Evolutionary conservation across 2,888 invertebrate genomes (phyloP), one percentile per base, ranked within the genome.

Genomic region (Spatulosminthurus flaviceps): DNA sequence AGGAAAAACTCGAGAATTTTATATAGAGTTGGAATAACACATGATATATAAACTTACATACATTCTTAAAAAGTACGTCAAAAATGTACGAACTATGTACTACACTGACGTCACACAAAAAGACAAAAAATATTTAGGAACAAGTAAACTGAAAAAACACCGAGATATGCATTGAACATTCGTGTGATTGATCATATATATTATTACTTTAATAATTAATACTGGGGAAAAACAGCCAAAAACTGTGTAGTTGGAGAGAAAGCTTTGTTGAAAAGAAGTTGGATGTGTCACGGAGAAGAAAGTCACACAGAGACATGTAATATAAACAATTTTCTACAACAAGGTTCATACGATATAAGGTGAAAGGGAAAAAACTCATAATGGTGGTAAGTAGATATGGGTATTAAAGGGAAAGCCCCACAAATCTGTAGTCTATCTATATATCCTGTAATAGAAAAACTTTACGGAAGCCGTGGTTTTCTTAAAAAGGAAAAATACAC

Each of bases 171-270:
- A n/a, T n/a, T n/a, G n/a, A n/a, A n/a, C n/a, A n/a, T n/a, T n/a
- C 4, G n/a, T 64, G n/a, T 64, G 9, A 64, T 19, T 64, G 22
- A 64, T 16, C 21, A 22, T 64, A 64, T 64, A 4, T n/a, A n/a
- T n/a, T n/a, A n/a, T n/a, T n/a, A n/a, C n/a, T n/a, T n/a, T n/a
- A n/a, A 64, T 24, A 22, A 26, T 24, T 22, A 64, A 4, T 64
- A 64, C 64, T 64, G 64, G 64, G 24, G 64, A 64, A 64, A n/a
- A n/a, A n/a, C n/a, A 64, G 64, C 16, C 51, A 51, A 13, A 64
- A 9, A 26, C 24, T 24, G n/a, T n/a, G n/a, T n/a, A n/a, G n/a
- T n/a, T n/a, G n/a, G 11, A 24, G 64, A 64, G 64, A 64, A 64
- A 64, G 64, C 64, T 64, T 24, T 4, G 2, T 64, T 64, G 4